Evolutionary conservation across 2,797 vertebrate species (phyloP), one percentile per base, ranked within the genome.

Genomic region (Nyctibius grandis): DNA sequence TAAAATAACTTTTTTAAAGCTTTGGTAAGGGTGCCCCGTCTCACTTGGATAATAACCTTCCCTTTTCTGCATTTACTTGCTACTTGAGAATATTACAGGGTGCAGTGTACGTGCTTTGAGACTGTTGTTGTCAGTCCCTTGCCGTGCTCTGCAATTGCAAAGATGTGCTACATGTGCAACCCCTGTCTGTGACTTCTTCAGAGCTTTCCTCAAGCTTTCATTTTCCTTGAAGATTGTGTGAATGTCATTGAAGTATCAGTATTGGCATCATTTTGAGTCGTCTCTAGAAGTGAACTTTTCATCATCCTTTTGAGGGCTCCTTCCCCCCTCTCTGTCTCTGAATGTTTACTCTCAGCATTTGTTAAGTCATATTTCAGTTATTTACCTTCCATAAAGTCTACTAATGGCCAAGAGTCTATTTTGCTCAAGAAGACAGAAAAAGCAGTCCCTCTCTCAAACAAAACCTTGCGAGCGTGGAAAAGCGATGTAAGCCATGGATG

Each of bases 61-160:
- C 23, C 57, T 36, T 21, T 38, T 38, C 22, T 68, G 20, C 21
- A 12, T 47, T 48, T 44, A 15, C 15, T 65, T 31, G 23, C 29
- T 72, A 3, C 12, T 22, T 40, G 16, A 36, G 29, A 47, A 15
- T 11, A 2, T 15, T 33, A 33, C 8, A 17, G 40, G 26, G 29
- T 21, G 28, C 0, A 0, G 26, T 2, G 29, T 36, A 5, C 0
- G 0, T 23, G 15, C 6, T 50, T 18, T 23, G 61, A 72, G 20
- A 1, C 56, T 16, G 15, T 25, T 12, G 51, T 45, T 34, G 65
- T 56, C 36, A 21, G n/a, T 56, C 25, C 11, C 33, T 70, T n/a
- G 16, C 36, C 8, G 1, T 5, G 13, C 38, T 79, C 23, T 70
- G 61, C 2, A 0, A 3, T 31, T 67, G 29, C 31, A 38, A 21